Conservation (phyloP, 2,888 invertebrate genomes). For the Endotricha flammealis region DNA sequence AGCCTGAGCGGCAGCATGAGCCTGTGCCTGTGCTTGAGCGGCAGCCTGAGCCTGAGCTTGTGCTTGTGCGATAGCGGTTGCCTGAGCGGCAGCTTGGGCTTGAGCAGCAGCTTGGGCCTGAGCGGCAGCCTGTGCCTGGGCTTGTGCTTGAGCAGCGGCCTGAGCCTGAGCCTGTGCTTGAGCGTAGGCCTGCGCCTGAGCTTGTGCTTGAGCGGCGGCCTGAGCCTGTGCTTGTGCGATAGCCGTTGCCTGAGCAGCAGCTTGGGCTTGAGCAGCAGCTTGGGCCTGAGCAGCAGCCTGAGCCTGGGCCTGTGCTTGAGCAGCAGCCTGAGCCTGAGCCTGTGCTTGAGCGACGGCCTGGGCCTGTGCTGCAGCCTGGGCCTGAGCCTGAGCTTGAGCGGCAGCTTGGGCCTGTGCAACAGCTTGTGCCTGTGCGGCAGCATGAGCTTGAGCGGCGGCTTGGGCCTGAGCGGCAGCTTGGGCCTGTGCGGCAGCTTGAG, state of each 20-base stretch:
- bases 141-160: too few relatives aligned
- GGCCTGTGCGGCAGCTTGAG: too few relatives aligned
- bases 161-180: slow-evolving; percentile 4
- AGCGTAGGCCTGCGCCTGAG: slow-evolving; percentile 3
- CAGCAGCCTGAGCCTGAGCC: slow-evolving; percentile 8
- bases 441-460: slow-evolving; percentile 8
- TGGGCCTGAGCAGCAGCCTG: too few relatives aligned
- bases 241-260: too few relatives aligned
- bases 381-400: slow-evolving; percentile 10
- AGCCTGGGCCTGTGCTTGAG: too few relatives aligned
- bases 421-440: background rate
- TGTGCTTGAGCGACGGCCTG: background rate
- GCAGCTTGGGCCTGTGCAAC: slow-evolving; percentile 13
- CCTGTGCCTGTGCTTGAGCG: slow-evolving; percentile 15
- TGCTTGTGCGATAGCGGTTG: too few relatives aligned
- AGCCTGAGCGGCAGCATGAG: slow-evolving; percentile 3
- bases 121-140: too few relatives aligned
- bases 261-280: too few relatives aligned
- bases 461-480: slow-evolving; percentile 12
- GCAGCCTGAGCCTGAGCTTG: slow-evolving; percentile 14
- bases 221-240: background rate
- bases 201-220: slow-evolving; percentile 12
- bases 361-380: too few relatives aligned
- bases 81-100: too few relatives aligned
- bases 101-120: too few relatives aligned